phyloP scores from a whole-genome alignment of 2,888 invertebrate species.

The Lasioglossum figueresi region DNA sequence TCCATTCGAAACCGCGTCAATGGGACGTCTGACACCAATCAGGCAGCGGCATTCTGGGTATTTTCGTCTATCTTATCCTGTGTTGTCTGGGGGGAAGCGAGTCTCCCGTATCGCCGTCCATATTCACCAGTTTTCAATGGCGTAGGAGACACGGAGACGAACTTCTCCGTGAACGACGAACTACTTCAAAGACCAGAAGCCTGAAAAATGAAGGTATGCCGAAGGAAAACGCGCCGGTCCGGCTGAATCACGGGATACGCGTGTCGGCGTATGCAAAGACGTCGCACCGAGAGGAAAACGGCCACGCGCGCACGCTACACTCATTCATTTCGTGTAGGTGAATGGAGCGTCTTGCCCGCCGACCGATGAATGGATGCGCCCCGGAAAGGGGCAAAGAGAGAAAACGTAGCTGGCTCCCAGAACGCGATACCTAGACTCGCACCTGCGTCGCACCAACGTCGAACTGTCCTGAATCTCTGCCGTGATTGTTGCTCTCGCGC shows the following conservation, averaged over 20 bases:
- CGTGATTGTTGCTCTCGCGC: not conserved
- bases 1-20: not conserved
- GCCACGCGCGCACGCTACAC: conserved; percentile 14
- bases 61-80: not conserved
- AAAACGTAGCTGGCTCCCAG: conserved; percentile 32
- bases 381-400: conserved; percentile 2
- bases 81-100: not conserved
- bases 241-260: conserved; percentile 6
- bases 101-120: not conserved
- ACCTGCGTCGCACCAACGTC: conserved; percentile 14
- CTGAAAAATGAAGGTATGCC: not conserved
- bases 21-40: not conserved
- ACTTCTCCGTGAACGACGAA: not conserved
- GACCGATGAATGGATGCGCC: conserved; percentile 40
- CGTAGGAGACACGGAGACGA: not conserved
- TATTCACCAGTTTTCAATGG: not conserved
- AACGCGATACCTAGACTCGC: conserved; percentile 15
- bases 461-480: not conserved
- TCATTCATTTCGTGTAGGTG: conserved; percentile 39
- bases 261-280: conserved; percentile 17
- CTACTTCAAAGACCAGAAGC: conserved; percentile 2
- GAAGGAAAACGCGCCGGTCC: not conserved
- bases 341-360: conserved; percentile 42
- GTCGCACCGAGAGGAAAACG: not conserved
- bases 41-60: not conserved